These are phyloP conservation scores for Mesorhabditis sp. DNA, from an alignment of 2,888 invertebrate species.

Conservation along the genomic window DNA sequence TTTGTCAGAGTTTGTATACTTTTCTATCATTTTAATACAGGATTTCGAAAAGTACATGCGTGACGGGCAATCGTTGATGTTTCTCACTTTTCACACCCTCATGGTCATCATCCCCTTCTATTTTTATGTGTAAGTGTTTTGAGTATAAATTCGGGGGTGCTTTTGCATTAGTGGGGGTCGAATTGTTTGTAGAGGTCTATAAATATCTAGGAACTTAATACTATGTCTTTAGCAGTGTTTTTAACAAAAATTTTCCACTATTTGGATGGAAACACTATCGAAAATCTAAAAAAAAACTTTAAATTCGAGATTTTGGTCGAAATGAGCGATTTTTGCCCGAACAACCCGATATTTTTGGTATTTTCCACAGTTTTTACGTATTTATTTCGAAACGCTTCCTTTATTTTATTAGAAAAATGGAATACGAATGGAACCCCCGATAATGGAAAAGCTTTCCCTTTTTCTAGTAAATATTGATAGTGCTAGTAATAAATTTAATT, in stretches of 20 bases:
- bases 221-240: no score
- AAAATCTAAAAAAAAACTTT: no score
- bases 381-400: constrained; percentile 13
- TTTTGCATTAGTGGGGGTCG: no score
- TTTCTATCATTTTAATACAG: neutral
- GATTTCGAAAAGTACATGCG: constrained; percentile 37
- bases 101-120: constrained; percentile 49
- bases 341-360: no score
- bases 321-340: no score
- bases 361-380: neutral
- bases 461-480: neutral
- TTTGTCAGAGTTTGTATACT: constrained; percentile 14
- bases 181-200: no score
- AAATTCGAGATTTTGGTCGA: no score
- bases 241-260: no score
- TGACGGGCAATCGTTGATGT: constrained; percentile 34
- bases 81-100: constrained; percentile 41
- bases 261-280: no score
- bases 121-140: constrained; percentile 44
- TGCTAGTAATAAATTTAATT: constrained; percentile 6
- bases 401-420: neutral
- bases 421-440: no score
- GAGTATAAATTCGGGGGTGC: neutral
- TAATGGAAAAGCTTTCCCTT: no score
- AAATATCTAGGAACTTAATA: no score